Percentiles rank a stretch among this genome's conserved stretches.
phyloP scores from a whole-genome alignment of 1,140 invertebrate genomes.

The Papilio polytes region DNA sequence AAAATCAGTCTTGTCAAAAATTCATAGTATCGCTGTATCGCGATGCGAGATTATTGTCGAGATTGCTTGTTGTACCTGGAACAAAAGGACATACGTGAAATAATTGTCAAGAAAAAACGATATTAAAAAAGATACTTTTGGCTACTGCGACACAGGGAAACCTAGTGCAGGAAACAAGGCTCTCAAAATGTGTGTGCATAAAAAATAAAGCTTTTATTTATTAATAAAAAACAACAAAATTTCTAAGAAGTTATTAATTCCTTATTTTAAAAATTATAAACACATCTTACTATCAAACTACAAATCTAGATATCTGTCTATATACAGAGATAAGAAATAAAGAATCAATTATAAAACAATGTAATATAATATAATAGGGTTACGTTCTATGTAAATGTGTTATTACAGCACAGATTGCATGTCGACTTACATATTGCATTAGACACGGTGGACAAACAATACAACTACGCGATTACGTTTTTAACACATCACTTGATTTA shows the following conservation, averaged over 20 bases:
- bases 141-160: no score
- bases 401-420: conserved; percentile 13
- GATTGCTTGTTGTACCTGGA: conserved; percentile 62
- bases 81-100: conserved; percentile 52
- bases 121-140: no score
- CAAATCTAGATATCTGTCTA: not conserved
- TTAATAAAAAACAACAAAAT: no score
- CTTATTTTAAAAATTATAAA: no score
- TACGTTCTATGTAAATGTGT: not conserved
- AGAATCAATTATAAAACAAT: not conserved
- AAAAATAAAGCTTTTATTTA: no score
- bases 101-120: not conserved
- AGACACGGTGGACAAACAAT: conserved; percentile 12
- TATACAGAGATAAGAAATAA: not conserved
- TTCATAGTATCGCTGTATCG: conserved; percentile 52
- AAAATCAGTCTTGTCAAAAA: conserved; percentile 76
- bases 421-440: conserved; percentile 14
- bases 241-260: no score
- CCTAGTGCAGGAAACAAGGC: no score
- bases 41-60: conserved; percentile 63
- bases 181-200: no score
- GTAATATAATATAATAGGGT: not conserved
- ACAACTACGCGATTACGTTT: conserved; percentile 7
- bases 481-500: not conserved
- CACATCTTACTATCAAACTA: not conserved